phyloP scores from a whole-genome alignment of 2,113 vertebrate genomes.

The Sinocyclocheilus rhinocerous region DNA sequence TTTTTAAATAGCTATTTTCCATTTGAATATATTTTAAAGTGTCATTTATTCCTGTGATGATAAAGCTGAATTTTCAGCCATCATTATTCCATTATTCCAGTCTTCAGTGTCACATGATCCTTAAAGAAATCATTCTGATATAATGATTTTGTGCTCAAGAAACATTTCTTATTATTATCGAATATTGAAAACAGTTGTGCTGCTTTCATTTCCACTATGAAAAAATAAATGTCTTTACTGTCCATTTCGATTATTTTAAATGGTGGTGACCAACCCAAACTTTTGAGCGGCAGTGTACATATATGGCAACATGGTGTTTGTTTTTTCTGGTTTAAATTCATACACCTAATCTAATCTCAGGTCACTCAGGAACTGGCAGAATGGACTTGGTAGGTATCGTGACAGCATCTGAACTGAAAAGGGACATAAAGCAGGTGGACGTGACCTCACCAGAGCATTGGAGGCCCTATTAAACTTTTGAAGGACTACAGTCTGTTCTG shows the following conservation, averaged over 20 bases:
- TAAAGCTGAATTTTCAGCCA: background rate
- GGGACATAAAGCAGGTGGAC: conserved; percentile 9
- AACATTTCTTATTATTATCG: too few species aligned
- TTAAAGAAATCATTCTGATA: too few species aligned
- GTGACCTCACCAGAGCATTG: conserved; percentile 83
- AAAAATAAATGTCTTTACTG: too few species aligned
- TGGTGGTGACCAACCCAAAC: background rate
- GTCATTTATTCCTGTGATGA: background rate
- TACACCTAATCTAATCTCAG: background rate
- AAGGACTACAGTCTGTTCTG: conserved; percentile 80
- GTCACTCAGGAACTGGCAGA: background rate
- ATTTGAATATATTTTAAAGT: background rate
- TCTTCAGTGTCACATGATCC: background rate
- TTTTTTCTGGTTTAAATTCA: background rate
- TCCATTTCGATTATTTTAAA: too few species aligned
- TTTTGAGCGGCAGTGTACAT: background rate
- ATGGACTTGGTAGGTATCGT: background rate
- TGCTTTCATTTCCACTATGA: too few species aligned
- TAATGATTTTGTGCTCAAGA: too few species aligned
- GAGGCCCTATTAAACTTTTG: conserved; percentile 80
- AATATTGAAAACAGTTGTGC: too few species aligned
- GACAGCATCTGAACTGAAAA: background rate
- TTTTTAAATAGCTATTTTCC: background rate
- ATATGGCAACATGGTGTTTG: background rate
- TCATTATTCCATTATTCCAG: background rate